These are phyloP conservation scores for Standfussiana lucernea DNA, from an alignment of 2,888 invertebrate genomes.

Conservation along the genomic window DNA sequence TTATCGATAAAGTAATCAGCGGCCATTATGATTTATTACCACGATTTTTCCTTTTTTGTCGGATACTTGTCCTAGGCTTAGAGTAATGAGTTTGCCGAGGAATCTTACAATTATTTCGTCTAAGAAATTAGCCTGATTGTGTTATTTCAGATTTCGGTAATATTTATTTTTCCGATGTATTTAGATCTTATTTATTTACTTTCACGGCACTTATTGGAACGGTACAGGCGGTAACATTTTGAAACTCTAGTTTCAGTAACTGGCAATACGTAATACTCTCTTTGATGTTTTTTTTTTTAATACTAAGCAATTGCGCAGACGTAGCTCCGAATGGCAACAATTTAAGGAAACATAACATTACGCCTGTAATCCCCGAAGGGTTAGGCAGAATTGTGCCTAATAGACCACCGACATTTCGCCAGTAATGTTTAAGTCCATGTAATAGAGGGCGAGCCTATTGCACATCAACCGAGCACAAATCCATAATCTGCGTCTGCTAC, in stretches of 20 bases:
- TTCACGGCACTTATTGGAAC: too few species aligned
- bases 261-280: neutral
- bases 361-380: too few species aligned
- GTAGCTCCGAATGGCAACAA: neutral
- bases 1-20: constrained; percentile 63
- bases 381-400: too few species aligned
- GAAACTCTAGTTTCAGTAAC: neutral
- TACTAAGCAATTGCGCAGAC: neutral
- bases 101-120: neutral
- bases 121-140: neutral
- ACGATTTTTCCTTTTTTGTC: constrained; percentile 36
- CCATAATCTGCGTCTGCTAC: too few species aligned
- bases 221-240: neutral
- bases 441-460: too few species aligned
- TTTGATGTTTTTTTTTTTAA: neutral
- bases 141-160: neutral
- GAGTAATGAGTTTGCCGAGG: neutral
- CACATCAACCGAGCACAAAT: too few species aligned
- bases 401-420: too few species aligned
- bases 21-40: constrained; percentile 50
- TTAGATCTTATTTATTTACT: neutral
- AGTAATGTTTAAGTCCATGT: too few species aligned
- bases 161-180: neutral
- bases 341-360: too few species aligned
- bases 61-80: neutral